phyloP scores from a whole-genome alignment of 1,140 invertebrate genomes.

The Stegodyphus dumicola region DNA sequence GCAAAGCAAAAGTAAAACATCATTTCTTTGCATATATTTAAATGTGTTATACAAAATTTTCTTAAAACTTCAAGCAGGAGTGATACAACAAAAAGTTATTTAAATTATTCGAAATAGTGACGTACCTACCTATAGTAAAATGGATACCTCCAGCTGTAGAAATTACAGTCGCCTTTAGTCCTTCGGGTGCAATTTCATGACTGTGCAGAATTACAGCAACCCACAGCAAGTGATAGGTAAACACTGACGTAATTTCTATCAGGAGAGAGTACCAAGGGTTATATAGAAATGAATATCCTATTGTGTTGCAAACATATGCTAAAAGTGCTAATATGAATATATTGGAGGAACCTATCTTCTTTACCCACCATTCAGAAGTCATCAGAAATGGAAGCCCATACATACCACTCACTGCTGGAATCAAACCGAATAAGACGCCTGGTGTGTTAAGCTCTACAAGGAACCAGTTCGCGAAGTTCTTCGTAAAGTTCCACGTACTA shows the following conservation, averaged over 20 bases:
- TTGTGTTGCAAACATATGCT: neutral
- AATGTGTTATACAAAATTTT: too few species aligned
- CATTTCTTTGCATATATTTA: too few species aligned
- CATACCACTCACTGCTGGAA: neutral
- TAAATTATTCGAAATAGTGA: too few species aligned
- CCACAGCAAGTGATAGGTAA: slow-evolving; percentile 29
- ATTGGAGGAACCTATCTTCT: slow-evolving; percentile 12
- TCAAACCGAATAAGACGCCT: neutral
- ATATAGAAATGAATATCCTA: slow-evolving; percentile 13
- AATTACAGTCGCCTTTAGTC: slow-evolving; percentile 9
- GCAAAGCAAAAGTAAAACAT: too few species aligned
- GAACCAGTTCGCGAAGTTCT: slow-evolving; percentile 1
- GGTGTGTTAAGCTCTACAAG: neutral
- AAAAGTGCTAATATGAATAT: slow-evolving; percentile 8
- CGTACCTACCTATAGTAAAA: slow-evolving; percentile 5
- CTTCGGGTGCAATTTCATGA: slow-evolving; percentile 20
- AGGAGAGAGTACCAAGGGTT: slow-evolving; percentile 13
- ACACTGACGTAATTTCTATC: neutral
- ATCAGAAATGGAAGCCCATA: slow-evolving; percentile 18
- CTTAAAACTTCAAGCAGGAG: too few species aligned
- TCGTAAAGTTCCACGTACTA: neutral
- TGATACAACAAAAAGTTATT: too few species aligned
- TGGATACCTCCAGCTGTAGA: slow-evolving; percentile 12
- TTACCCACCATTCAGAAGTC: slow-evolving; percentile 8
- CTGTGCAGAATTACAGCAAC: slow-evolving; percentile 7